Percentiles rank a stretch among this genome's conserved stretches.
phyloP scores from a whole-genome alignment of 2,797 vertebrate genomes.

The Ispidina lecontei region DNA sequence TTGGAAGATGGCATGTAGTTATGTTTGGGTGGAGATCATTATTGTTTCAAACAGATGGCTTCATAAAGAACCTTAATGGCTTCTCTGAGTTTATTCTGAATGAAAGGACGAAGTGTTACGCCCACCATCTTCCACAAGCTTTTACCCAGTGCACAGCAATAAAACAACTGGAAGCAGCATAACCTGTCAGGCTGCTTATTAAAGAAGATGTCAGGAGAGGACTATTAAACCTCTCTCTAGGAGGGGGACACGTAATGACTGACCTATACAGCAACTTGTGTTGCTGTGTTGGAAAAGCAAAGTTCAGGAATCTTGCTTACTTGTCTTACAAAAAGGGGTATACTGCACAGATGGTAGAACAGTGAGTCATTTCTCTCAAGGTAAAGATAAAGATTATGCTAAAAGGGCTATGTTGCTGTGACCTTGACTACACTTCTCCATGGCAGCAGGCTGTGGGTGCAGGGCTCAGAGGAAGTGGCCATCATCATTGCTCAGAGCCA shows the following conservation, averaged over 20 bases:
- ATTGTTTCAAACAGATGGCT: conserved; percentile 68
- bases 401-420: background rate
- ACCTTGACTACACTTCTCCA: background rate
- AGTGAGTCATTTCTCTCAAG: background rate
- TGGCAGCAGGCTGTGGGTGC: background rate
- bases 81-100: conserved; percentile 53
- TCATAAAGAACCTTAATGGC: conserved; percentile 45
- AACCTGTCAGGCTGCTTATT: conserved; percentile 43
- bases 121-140: conserved; percentile 6
- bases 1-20: conserved; percentile 44
- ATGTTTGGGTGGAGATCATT: conserved; percentile 59
- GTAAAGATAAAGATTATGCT: background rate
- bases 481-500: background rate
- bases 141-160: background rate
- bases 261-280: background rate
- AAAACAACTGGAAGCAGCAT: background rate
- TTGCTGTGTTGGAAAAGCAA: background rate
- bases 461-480: background rate
- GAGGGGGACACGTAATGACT: background rate
- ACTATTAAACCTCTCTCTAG: background rate
- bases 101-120: conserved; percentile 20
- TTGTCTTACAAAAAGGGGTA: background rate
- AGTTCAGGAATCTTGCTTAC: background rate
- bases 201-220: conserved; percentile 7
- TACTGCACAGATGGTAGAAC: background rate